phyloP scores from a whole-genome alignment of 35 echinoderm and acorn worm genomes.

The Ophiothrix spiculata region DNA sequence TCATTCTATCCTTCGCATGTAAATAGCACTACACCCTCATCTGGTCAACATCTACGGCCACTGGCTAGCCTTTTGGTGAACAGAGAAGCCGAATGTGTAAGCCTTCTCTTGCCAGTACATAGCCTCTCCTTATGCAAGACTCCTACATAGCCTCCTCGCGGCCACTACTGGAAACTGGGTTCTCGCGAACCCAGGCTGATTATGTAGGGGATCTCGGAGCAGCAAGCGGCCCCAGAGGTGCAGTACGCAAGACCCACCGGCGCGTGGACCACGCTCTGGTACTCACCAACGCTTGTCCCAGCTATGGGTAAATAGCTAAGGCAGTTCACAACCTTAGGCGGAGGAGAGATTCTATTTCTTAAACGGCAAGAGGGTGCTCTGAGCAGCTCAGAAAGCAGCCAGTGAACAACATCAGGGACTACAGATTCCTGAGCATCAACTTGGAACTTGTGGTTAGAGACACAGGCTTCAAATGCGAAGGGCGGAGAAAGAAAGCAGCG shows the following conservation, averaged over 20 bases:
- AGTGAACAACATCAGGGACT: not conserved
- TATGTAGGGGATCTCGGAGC: conserved; percentile 25
- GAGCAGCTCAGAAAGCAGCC: not conserved
- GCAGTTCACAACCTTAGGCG: not conserved
- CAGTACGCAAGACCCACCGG: conserved; percentile 31
- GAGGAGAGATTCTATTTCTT: not conserved
- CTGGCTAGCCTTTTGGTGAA: conserved; percentile 21
- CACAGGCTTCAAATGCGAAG: not conserved
- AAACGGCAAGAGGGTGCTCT: not conserved
- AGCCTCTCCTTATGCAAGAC: conserved; percentile 15
- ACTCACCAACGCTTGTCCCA: conserved; percentile 24
- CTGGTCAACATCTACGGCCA: conserved; percentile 3
- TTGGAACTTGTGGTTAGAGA: not conserved
- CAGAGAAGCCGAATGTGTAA: conserved; percentile 7
- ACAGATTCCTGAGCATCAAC: not conserved
- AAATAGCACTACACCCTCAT: not conserved
- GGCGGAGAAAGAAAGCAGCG: not conserved
- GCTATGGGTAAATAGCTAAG: not conserved
- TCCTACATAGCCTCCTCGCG: conserved; percentile 6
- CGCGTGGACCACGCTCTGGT: conserved; percentile 26
- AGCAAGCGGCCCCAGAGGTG: conserved; percentile 1
- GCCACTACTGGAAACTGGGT: conserved; percentile 17
- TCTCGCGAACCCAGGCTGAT: conserved; percentile 20
- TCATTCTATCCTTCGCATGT: not conserved
- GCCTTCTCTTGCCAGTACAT: conserved; percentile 26